Conservation (phyloP, 2,888 invertebrate species). For the Gisinianus flammeolus region DNA sequence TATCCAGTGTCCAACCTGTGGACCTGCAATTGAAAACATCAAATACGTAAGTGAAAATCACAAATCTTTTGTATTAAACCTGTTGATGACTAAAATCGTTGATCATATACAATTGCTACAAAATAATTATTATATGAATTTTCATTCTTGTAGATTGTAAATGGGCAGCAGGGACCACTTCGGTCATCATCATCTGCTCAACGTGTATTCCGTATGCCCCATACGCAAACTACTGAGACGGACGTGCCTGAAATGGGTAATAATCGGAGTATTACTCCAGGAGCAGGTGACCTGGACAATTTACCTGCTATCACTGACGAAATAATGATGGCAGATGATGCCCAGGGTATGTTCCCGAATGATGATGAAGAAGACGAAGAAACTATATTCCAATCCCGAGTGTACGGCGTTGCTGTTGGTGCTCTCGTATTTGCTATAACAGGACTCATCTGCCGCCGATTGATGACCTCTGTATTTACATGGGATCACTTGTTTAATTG, state of each 20-base stretch:
- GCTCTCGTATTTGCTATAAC: slow-evolving; percentile 32
- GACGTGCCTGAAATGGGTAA: slow-evolving; percentile 5
- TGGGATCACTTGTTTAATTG: slow-evolving; percentile 38
- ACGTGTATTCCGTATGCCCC: slow-evolving; percentile 41
- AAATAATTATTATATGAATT: too few relatives aligned
- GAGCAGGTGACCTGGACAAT: slow-evolving; percentile 19
- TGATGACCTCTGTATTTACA: slow-evolving; percentile 26
- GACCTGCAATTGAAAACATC: slow-evolving; percentile 59
- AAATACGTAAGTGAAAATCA: slow-evolving; percentile 30
- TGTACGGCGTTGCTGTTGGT: slow-evolving; percentile 39
- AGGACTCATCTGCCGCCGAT: slow-evolving; percentile 34
- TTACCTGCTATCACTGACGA: slow-evolving; percentile 7
- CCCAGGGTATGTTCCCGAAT: background rate
- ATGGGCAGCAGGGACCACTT: slow-evolving; percentile 11
- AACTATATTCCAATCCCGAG: slow-evolving; percentile 1
- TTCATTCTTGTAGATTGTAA: slow-evolving; percentile 2
- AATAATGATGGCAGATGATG: background rate
- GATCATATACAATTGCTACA: background rate
- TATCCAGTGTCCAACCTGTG: slow-evolving; percentile 71
- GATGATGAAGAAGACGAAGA: slow-evolving; percentile 14
- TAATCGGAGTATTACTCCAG: slow-evolving; percentile 13
- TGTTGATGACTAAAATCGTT: background rate
- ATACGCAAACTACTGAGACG: slow-evolving; percentile 17
- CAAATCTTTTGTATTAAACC: background rate
- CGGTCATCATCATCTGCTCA: slow-evolving; percentile 33